These are phyloP conservation scores for Cinara cedri DNA, from an alignment of 2,888 invertebrate species.

Conservation along the genomic window DNA sequence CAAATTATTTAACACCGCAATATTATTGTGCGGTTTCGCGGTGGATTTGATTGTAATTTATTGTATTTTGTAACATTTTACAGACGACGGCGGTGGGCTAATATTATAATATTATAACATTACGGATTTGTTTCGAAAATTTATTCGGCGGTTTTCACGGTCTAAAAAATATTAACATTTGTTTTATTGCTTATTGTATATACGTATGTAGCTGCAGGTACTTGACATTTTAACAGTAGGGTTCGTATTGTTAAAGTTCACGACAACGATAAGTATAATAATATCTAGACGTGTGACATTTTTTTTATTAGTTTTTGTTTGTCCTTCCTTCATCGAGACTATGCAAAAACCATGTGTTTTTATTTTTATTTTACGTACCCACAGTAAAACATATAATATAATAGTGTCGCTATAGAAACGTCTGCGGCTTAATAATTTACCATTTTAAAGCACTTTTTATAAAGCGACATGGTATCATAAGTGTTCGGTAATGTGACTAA, in stretches of 20 bases:
- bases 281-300: background rate
- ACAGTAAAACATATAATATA: background rate
- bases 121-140: constrained; percentile 23
- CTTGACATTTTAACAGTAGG: constrained; percentile 38
- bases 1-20: constrained; percentile 9
- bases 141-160: constrained; percentile 29
- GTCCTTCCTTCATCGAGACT: background rate
- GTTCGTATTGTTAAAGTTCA: constrained; percentile 41
- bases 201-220: no score
- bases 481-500: no score
- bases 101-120: no score
- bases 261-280: background rate
- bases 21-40: constrained; percentile 28
- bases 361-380: constrained; percentile 12
- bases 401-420: constrained; percentile 34
- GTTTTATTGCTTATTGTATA: background rate
- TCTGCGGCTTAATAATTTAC: no score
- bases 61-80: no score
- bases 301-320: background rate
- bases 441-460: no score
- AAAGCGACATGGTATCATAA: no score
- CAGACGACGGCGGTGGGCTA: no score
- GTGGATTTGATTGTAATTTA: background rate
- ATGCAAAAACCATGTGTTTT: no score
- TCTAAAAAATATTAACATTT: constrained; percentile 44